Percentiles rank a stretch among this genome's conserved stretches.
Conservation (phyloP, 2,888 invertebrate species). For the Alsophila aescularia region DNA sequence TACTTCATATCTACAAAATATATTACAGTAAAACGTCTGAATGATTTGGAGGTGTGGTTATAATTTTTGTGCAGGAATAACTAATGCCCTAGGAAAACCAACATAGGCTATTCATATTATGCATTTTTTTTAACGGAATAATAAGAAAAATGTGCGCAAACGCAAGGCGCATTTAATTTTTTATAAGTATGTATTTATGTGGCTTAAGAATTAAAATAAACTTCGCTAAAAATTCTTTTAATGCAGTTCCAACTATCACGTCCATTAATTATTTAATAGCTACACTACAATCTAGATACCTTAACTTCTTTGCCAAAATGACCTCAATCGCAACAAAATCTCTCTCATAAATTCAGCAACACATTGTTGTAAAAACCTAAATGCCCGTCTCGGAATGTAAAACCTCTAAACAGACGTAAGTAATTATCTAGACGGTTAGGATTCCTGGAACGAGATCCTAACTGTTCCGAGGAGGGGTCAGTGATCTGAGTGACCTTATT, state of each 20-base stretch:
- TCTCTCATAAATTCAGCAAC: constrained; percentile 9
- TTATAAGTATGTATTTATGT: too few species aligned
- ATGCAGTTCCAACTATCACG: background rate
- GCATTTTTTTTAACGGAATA: too few species aligned
- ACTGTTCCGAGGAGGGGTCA: constrained; percentile 5
- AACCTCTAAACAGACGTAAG: constrained; percentile 4
- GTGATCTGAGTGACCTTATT: background rate
- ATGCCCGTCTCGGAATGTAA: constrained; percentile 24
- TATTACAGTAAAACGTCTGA: too few species aligned
- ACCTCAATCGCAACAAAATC: constrained; percentile 7
- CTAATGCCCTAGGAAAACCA: too few species aligned
- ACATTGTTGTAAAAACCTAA: constrained; percentile 15
- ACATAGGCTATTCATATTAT: too few species aligned
- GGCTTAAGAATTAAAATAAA: too few species aligned
- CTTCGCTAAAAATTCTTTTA: background rate
- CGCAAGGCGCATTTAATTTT: too few species aligned
- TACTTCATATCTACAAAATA: too few species aligned
- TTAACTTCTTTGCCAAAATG: background rate
- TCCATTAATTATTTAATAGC: too few species aligned
- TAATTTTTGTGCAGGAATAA: too few species aligned
- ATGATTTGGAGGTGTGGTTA: too few species aligned
- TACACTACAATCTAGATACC: background rate
- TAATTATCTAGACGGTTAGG: constrained; percentile 11
- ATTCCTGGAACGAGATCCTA: constrained; percentile 20
- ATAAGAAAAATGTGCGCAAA: too few species aligned